phyloP scores from a whole-genome alignment of 2,888 invertebrate genomes.

The Synanthedon formicaeformis region DNA sequence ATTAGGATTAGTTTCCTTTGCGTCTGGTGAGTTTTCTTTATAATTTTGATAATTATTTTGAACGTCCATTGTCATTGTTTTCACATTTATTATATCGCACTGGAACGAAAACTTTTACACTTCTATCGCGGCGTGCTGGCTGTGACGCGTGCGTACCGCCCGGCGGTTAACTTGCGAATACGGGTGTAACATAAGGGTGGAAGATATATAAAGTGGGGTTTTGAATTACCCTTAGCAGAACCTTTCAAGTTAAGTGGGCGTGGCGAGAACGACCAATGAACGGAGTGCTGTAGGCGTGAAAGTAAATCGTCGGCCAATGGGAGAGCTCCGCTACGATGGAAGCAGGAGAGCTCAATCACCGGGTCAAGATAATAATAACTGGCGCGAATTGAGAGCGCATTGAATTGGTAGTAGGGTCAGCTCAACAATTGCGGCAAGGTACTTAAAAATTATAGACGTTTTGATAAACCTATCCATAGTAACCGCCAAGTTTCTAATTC shows the following conservation, averaged over 20 bases:
- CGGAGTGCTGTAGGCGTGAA: slow-evolving; percentile 46
- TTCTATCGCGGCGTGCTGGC: slow-evolving; percentile 45
- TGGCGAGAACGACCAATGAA: slow-evolving; percentile 48
- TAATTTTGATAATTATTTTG: slow-evolving; percentile 64
- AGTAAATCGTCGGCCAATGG: slow-evolving; percentile 44
- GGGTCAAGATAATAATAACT: slow-evolving; percentile 70
- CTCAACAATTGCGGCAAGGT: slow-evolving; percentile 52
- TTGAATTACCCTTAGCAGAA: slow-evolving; percentile 58
- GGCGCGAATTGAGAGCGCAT: slow-evolving; percentile 68
- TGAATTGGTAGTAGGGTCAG: slow-evolving; percentile 64
- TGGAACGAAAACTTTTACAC: slow-evolving; percentile 58
- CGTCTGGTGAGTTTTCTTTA: slow-evolving; percentile 59
- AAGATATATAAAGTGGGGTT: slow-evolving; percentile 67
- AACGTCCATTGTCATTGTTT: slow-evolving; percentile 79
- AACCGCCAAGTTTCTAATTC: too few species aligned
- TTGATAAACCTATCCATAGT: too few species aligned
- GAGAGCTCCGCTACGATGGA: slow-evolving; percentile 30
- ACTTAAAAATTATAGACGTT: slow-evolving; percentile 31
- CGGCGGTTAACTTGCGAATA: slow-evolving; percentile 55
- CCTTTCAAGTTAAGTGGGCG: slow-evolving; percentile 52
- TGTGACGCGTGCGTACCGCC: slow-evolving; percentile 57
- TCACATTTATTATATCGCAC: slow-evolving; percentile 49
- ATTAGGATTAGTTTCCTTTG: slow-evolving; percentile 54
- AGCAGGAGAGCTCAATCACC: slow-evolving; percentile 67
- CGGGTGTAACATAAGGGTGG: slow-evolving; percentile 61